Percentiles rank a stretch among this genome's conserved stretches.
Evolutionary conservation across 2,888 invertebrate species (phyloP).

Genomic region (Spisula solida): DNA sequence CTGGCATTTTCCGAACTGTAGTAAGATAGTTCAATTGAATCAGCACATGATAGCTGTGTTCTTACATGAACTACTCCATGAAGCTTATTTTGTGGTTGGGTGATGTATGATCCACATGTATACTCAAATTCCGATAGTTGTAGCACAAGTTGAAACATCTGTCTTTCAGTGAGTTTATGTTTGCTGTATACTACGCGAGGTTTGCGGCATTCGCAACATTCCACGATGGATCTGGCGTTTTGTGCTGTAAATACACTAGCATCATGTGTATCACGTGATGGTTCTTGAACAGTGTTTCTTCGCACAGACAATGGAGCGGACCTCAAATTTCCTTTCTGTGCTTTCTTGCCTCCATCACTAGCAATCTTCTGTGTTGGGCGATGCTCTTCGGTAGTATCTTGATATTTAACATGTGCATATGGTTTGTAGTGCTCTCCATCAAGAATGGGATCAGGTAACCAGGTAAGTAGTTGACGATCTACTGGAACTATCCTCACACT

Average conservation of each 20-base stretch:
- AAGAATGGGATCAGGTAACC: conserved; percentile 58
- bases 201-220: no score
- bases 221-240: conserved; percentile 26
- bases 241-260: conserved; percentile 7
- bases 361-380: background rate
- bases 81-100: no score
- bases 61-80: no score
- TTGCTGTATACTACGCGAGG: no score
- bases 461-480: conserved; percentile 10
- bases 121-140: no score
- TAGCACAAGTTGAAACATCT: no score
- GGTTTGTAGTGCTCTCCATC: conserved; percentile 39
- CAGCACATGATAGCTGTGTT: no score
- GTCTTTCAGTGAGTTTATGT: no score
- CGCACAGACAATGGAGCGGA: background rate
- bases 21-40: conserved; percentile 29
- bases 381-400: conserved; percentile 45
- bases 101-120: no score
- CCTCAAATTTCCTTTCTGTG: conserved; percentile 20
- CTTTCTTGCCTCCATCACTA: background rate
- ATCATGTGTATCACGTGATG: background rate
- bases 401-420: conserved; percentile 25
- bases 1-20: conserved; percentile 6
- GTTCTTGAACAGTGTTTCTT: background rate
- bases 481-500: conserved; percentile 47